Evolutionary conservation across 2,797 vertebrate species (phyloP), one percentile per base, ranked within the genome.

Genomic region (Rhabdomys pumilio): DNA sequence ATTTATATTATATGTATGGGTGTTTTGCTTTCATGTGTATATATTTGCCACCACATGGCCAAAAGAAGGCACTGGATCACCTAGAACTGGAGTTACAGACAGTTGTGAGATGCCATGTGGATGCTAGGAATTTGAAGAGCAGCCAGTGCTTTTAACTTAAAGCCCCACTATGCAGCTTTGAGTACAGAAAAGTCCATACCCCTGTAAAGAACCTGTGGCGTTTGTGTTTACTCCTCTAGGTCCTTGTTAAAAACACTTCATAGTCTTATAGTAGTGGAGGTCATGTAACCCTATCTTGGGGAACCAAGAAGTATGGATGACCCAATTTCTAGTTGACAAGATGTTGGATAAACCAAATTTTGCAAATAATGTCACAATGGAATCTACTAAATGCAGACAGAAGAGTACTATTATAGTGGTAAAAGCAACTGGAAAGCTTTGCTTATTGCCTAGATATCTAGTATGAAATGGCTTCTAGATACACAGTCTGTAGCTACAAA

Each of bases 271-370:
- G 2, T 82, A 90, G 83, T 65, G 3, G 24, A 92, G 6, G 53
- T 87, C 83, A 65, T 50, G 15, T 53, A 83, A 79, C 24, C 85
- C 79, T 85, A n/a, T 31, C n/a, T 61, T 65, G 53, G 77, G 55
- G 84, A 93, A 92, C 57, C 1, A 0, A 79, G 76, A 82, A 89
- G 69, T 93, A 82, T 15, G 84, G 50, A 79, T 63, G n/a, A 94
- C 67, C 84, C 93, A 41, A 91, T 89, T 95, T 91, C 77, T 90
- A 76, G 38, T 72, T 92, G 88, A 91, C 34, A 93, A 95, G 91
- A 95, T 82, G 97, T 96, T 97, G 97, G 96, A 97, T 97, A 97
- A 97, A 97, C 96, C 97, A 98, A 97, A 95, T 91, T 94, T 97
- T 92, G 92, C 96, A 96, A 97, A 97, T 97, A 96, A 97, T 97